Evolutionary conservation across 2,113 vertebrate species (phyloP).

Genomic region (Gallinago jamesoni): DNA sequence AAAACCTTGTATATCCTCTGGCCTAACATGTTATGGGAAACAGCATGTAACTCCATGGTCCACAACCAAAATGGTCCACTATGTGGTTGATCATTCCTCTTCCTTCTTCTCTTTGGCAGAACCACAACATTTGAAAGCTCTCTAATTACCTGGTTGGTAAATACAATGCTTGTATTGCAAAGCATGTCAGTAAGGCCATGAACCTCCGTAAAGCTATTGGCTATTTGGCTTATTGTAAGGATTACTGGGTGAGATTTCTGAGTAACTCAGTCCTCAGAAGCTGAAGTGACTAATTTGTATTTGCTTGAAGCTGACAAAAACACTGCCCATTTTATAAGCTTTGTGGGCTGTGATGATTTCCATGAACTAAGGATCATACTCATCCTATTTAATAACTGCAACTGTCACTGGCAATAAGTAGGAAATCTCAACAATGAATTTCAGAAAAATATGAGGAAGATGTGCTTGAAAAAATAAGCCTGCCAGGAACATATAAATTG

Average conservation of each 20-base stretch:
- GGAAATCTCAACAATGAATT: neutral
- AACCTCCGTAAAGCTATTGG: neutral
- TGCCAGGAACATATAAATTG: neutral
- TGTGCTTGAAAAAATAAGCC: neutral
- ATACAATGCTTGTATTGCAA: neutral
- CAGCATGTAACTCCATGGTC: neutral
- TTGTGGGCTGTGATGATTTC: neutral
- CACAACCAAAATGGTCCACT: neutral
- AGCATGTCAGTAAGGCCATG: neutral
- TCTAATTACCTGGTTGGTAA: neutral
- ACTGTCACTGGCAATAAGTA: neutral
- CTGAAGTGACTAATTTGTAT: neutral
- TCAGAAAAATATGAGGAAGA: neutral
- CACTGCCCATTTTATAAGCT: neutral
- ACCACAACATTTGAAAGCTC: neutral
- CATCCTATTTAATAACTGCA: neutral
- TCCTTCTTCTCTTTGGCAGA: neutral
- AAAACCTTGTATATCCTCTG: neutral
- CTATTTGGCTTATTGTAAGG: neutral
- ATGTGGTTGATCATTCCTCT: neutral
- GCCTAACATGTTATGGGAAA: neutral
- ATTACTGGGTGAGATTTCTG: neutral
- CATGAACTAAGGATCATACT: neutral
- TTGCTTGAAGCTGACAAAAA: neutral
- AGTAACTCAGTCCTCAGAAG: neutral